Evolutionary conservation across 2,113 vertebrate genomes (phyloP), one percentile per base, ranked within the genome.

Genomic region (Psophia crepitans): DNA sequence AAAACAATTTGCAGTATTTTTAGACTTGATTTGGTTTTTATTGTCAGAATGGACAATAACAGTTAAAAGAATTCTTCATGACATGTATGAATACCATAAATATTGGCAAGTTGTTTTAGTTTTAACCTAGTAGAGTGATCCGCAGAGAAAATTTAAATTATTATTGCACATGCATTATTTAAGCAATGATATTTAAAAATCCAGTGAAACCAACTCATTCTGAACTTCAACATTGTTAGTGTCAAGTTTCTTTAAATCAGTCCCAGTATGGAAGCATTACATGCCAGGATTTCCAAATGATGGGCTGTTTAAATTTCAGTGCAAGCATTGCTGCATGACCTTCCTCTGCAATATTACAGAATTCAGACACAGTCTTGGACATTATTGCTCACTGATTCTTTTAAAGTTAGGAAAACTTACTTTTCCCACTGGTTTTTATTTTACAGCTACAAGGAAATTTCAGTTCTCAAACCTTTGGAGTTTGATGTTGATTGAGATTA

Each of bases 11-110:
- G 5, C 37, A 77, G 26, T 51, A 86, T 53, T 95, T 94, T 81
- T 85, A 86, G 54, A 39, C 54, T 83, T 70, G 63, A 85, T 95
- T 94, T 96, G 76, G 53, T 0, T 84, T 91, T 94, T 87, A 83
- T 89, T 94, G 87, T 91, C 53, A 95, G 41, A 93, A 95, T 46
- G 78, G 58, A 87, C 87, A 65, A 79, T 83, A 93, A 83, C 14
- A 35, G 49, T 77, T 85, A 77, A 73, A 91, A 73, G 10, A 94
- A 91, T 96, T 85, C 44, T 74, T 88, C 41, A 19, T 80, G 51
- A 80, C 49, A 66, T 35, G 6, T 66, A 69, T 80, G 87, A 88
- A 83, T 94, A 54, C 30, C n/a, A 87, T 89, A 87, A 93, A 94
- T 91, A 95, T 80, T 91, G 93, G 73, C 75, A 88, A 90, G 66